Evolutionary conservation across 2,888 invertebrate species (phyloP), one percentile per base, ranked within the genome.

Genomic region (Monoplex corrugatus): DNA sequence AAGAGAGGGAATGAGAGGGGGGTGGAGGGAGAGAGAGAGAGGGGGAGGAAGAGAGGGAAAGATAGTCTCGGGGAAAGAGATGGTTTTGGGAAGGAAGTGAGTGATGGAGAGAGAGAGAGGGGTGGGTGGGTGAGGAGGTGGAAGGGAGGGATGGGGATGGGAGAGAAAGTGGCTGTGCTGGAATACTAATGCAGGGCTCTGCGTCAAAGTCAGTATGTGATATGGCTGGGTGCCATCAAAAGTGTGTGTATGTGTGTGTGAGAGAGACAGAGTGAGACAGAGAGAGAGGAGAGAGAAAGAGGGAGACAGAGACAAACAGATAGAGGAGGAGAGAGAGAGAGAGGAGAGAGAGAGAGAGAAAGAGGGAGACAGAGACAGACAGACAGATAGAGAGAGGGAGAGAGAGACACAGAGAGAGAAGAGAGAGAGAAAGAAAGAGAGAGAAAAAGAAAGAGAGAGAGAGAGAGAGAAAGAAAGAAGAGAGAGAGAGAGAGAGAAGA

Each of bases 341-440:
- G 68, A 68, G 68, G n/a, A n/a, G n/a, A n/a, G n/a, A n/a, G 28
- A n/a, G 28, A n/a, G 28, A n/a, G 28, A n/a, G 28, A n/a, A 68
- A n/a, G 28, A n/a, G 50, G 28, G 68, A 68, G 68, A 68, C 28
- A 68, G 68, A 68, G 68, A 68, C 28, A 68, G 68, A 68, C 28
- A 68, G 68, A 68, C 28, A 68, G 28, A 68, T 19, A 68, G 28
- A 68, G 68, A 68, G 28, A 68, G 68, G 35, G 19, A 80, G 80
- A 43, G 38, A 80, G 40, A 75, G 75, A 75, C 13, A 75, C 13
- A 75, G 75, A 32, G 50, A 50, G 50, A 50, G 50, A 75, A 75
- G 83, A 83, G 50, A 44, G 83, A 83, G 50, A 83, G 50, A 83
- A n/a, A 83, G 44, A 44, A n/a, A 50, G 50, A 50, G 50, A 43